A percentile compares a stretch with the other conserved stretches of the same genome.
Conservation (phyloP, 2,113 vertebrate genomes). For the Entomyzon cyanotis region DNA sequence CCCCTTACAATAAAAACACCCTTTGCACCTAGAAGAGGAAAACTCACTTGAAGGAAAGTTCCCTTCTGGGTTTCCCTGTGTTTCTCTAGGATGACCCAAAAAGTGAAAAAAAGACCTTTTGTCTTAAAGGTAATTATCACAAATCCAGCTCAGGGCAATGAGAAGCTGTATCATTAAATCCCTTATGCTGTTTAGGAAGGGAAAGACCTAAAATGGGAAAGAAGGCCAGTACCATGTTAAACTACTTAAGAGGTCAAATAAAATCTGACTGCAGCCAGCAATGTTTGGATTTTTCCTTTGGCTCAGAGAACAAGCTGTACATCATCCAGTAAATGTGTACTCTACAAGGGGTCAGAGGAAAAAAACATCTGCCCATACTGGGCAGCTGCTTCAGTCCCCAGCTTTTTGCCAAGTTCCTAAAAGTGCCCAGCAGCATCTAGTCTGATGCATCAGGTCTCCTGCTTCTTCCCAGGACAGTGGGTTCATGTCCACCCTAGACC, state of each 20-base stretch:
- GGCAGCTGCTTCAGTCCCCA: background rate
- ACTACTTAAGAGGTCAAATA: constrained; percentile 56
- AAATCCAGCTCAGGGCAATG: background rate
- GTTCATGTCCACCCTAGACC: background rate
- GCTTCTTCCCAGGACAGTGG: background rate
- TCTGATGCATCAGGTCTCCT: background rate
- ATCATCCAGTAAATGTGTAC: constrained; percentile 38
- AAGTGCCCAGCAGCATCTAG: background rate
- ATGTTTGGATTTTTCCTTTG: constrained; percentile 63
- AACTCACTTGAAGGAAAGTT: background rate
- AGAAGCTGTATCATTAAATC: background rate
- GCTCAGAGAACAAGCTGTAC: constrained; percentile 25
- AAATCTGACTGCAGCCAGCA: constrained; percentile 29
- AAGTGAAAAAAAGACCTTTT: background rate
- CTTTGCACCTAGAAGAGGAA: background rate
- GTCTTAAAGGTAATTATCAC: background rate
- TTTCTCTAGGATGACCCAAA: background rate
- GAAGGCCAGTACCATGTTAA: constrained; percentile 48
- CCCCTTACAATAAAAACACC: background rate
- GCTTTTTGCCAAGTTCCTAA: constrained; percentile 18
- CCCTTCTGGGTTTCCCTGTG: background rate
- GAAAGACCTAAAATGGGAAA: constrained; percentile 46
- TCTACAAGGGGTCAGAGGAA: constrained; percentile 47
- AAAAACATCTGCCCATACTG: constrained; percentile 37
- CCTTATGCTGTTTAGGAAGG: background rate